Evolutionary conservation across 2,888 invertebrate genomes (phyloP).

Genomic region (Clitarchus hookeri): DNA sequence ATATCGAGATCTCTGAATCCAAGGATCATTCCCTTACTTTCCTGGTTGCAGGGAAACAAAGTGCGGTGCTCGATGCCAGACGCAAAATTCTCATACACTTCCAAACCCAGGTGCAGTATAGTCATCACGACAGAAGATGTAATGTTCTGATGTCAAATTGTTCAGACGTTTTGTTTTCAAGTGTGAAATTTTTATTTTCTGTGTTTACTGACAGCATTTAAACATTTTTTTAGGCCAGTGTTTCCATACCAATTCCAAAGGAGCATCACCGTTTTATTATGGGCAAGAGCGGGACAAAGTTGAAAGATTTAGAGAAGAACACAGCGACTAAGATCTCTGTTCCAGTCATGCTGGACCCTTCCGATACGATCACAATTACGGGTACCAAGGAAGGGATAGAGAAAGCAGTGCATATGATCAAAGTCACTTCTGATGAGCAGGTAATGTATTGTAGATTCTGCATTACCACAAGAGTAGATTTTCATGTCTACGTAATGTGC

Average conservation of each 20-base stretch:
- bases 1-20: constrained; percentile 97
- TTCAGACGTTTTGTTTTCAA: too few species aligned
- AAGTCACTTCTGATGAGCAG: constrained; percentile 92
- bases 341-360: constrained; percentile 83
- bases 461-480: too few species aligned
- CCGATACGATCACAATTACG: constrained; percentile 82
- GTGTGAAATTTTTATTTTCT: too few species aligned
- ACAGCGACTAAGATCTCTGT: constrained; percentile 95
- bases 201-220: too few species aligned
- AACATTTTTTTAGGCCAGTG: constrained; percentile 66
- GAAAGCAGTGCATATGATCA: constrained; percentile 93
- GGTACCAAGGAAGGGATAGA: constrained; percentile 97
- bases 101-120: constrained; percentile 83
- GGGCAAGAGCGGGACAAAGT: constrained; percentile 77
- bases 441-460: too few species aligned
- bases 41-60: too few species aligned
- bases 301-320: constrained; percentile 87
- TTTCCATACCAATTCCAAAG: constrained; percentile 86
- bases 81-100: constrained; percentile 89
- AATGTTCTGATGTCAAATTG: too few species aligned
- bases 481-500: too few species aligned
- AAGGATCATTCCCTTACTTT: constrained; percentile 91
- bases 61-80: too few species aligned
- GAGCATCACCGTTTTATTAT: constrained; percentile 96
- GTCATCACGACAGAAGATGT: too few species aligned